Percentiles rank a stretch among this genome's conserved stretches.
Conservation (phyloP, 2,797 vertebrate genomes). For the Neomorphus geoffroyi region DNA sequence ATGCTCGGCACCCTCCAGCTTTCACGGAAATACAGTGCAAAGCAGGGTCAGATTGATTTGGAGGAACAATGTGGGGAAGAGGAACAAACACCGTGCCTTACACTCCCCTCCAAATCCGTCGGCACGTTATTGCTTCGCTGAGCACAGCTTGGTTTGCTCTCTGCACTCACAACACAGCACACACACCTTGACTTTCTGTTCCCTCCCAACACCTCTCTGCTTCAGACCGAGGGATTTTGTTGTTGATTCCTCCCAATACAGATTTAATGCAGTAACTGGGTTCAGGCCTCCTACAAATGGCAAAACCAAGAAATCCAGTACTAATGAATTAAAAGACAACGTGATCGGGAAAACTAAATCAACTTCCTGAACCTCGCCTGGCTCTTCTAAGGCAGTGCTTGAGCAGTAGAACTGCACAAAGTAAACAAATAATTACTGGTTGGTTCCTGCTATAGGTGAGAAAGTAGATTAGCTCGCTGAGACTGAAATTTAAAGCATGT, state of each 20-base stretch:
- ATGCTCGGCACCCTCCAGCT: background rate
- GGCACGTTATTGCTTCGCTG: fast-evolving
- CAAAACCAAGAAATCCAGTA: background rate
- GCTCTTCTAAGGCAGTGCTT: background rate
- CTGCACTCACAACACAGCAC: background rate
- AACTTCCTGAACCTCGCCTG: background rate
- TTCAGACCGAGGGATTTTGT: fast-evolving
- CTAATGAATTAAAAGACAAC: background rate
- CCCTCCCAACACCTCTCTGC: background rate
- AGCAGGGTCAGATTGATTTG: background rate
- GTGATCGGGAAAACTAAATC: background rate
- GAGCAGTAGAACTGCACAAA: background rate
- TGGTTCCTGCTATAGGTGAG: constrained; percentile 21
- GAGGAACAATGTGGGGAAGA: background rate
- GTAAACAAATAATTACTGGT: constrained; percentile 25
- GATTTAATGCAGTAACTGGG: fast-evolving
- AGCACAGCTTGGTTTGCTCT: background rate
- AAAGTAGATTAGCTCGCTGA: background rate
- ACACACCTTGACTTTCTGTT: fast-evolving
- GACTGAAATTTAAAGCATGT: background rate
- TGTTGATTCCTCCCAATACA: background rate
- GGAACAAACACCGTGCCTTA: background rate
- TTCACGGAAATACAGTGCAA: background rate
- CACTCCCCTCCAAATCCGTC: background rate
- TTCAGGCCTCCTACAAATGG: background rate